Percentiles rank a stretch among this genome's conserved stretches.
Conservation (phyloP, 2,113 vertebrate genomes). For the Pycnonotus jocosus region DNA sequence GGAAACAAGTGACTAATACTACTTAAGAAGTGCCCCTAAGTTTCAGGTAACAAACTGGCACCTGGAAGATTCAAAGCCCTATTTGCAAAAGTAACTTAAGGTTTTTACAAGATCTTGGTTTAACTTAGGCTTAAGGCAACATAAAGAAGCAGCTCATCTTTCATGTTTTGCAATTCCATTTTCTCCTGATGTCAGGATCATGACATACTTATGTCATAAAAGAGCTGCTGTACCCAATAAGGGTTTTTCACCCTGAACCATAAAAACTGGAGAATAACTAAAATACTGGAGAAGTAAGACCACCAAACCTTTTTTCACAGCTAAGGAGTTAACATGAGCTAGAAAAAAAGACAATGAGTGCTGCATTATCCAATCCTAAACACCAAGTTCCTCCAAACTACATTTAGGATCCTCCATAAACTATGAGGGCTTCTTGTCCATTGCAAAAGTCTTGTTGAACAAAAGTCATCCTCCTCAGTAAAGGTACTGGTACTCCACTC, state of each 20-base stretch:
- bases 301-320: background rate
- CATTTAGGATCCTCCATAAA: background rate
- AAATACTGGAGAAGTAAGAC: background rate
- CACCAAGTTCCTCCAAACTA: background rate
- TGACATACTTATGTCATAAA: background rate
- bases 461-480: background rate
- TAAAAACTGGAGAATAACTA: too few relatives aligned
- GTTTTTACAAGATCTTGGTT: background rate
- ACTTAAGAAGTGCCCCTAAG: background rate
- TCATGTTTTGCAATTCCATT: background rate
- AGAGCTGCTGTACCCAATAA: background rate
- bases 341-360: background rate
- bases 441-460: background rate
- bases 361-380: background rate
- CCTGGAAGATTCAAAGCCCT: fast-evolving
- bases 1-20: background rate
- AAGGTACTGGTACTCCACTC: background rate
- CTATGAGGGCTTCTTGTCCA: background rate
- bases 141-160: background rate
- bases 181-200: background rate
- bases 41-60: background rate
- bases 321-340: background rate
- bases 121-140: background rate
- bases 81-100: background rate
- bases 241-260: background rate